Conservation (phyloP, 1,140 invertebrate genomes). For the Venustaconcha ellipsiformis region DNA sequence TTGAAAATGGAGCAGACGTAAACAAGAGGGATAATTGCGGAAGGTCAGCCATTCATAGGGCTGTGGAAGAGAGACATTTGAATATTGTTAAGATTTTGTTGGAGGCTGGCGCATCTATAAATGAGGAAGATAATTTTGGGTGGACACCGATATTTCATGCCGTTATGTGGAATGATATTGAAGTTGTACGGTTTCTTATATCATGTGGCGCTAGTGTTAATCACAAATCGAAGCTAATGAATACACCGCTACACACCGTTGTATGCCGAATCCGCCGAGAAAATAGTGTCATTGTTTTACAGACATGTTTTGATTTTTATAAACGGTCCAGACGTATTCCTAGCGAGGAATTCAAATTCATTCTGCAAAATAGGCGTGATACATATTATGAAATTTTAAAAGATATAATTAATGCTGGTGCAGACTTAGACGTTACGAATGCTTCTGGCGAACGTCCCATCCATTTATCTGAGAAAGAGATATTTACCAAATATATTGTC, state of each 20-base stretch:
- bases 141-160: constrained; percentile 39
- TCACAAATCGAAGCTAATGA: constrained; percentile 20
- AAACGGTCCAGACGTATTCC: constrained; percentile 29
- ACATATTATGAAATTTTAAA: constrained; percentile 17
- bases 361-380: constrained; percentile 10
- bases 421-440: constrained; percentile 8
- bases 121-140: constrained; percentile 34
- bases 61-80: constrained; percentile 29
- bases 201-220: constrained; percentile 26
- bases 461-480: background rate
- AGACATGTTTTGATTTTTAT: constrained; percentile 31
- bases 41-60: constrained; percentile 33
- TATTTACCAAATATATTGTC: constrained; percentile 6
- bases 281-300: constrained; percentile 15
- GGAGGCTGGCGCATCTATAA: constrained; percentile 16
- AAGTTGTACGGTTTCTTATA: constrained; percentile 23
- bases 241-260: constrained; percentile 25
- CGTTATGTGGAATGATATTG: constrained; percentile 29
- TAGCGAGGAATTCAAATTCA: constrained; percentile 19
- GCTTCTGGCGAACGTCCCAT: background rate
- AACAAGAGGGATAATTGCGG: constrained; percentile 19
- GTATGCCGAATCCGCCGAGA: constrained; percentile 14
- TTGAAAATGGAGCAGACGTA: constrained; percentile 22
- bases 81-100: constrained; percentile 31
- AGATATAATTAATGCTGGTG: constrained; percentile 31